Evolutionary conservation across 2,113 vertebrate species (phyloP).

Genomic region (Pseudopodoces humilis): DNA sequence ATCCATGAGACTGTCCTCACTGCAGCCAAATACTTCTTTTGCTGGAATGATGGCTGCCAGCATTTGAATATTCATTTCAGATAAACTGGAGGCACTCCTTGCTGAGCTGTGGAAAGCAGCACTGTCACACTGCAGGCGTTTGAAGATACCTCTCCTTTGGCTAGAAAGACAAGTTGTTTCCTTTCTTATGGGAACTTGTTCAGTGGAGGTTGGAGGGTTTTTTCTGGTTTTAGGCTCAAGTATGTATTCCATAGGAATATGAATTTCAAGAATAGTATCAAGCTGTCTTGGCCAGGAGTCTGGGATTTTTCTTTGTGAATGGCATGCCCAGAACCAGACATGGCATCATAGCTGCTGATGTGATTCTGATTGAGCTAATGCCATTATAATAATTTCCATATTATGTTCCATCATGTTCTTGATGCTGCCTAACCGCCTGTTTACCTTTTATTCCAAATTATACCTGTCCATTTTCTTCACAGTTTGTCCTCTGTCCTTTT

Average conservation of each 20-base stretch:
- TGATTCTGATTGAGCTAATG: constrained; percentile 44
- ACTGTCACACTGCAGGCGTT: not conserved
- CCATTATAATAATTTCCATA: constrained; percentile 32
- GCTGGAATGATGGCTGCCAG: not conserved
- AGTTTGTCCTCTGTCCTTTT: not conserved
- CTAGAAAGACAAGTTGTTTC: not conserved
- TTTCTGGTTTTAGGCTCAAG: not conserved
- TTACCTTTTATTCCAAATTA: not conserved
- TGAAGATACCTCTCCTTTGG: not conserved
- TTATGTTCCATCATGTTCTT: not conserved
- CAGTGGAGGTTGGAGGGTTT: not conserved
- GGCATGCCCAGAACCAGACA: constrained; percentile 4
- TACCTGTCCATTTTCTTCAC: not conserved
- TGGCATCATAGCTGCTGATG: constrained; percentile 17
- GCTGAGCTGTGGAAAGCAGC: not conserved
- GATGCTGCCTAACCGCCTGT: not conserved
- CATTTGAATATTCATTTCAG: not conserved
- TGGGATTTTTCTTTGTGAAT: constrained; percentile 23
- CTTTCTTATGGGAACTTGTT: not conserved
- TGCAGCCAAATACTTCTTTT: not conserved
- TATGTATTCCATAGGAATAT: not conserved
- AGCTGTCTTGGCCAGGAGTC: not conserved
- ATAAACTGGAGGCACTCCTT: not conserved
- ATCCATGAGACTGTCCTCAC: not conserved
- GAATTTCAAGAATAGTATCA: not conserved